phyloP scores from a whole-genome alignment of 2,888 invertebrate genomes.

The Erebia epiphron region DNA sequence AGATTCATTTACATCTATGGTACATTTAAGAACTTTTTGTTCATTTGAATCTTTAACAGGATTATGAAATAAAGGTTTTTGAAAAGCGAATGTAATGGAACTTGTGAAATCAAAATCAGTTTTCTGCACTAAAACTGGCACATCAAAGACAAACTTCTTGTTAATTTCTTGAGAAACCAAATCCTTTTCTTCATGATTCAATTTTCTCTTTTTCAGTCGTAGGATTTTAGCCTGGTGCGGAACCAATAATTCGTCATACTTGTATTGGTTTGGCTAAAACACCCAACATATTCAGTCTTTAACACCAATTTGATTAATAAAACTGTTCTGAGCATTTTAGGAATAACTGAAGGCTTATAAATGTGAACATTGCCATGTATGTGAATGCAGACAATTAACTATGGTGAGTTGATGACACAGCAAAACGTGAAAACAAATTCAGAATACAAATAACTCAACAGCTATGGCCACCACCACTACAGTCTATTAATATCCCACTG shows the following conservation, averaged over 20 bases:
- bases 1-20: neutral
- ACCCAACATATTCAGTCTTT: conserved; percentile 10
- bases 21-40: neutral
- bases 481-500: too few relatives aligned
- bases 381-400: too few relatives aligned
- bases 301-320: conserved; percentile 17
- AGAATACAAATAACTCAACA: too few relatives aligned
- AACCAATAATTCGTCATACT: conserved; percentile 60
- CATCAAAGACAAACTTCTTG: conserved; percentile 19
- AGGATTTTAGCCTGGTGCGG: conserved; percentile 47
- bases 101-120: conserved; percentile 24
- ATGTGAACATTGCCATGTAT: too few relatives aligned
- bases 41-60: neutral
- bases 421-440: too few relatives aligned
- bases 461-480: too few relatives aligned
- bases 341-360: too few relatives aligned
- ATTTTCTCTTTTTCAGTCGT: conserved; percentile 1
- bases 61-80: conserved; percentile 34
- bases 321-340: neutral
- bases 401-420: too few relatives aligned
- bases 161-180: neutral
- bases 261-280: conserved; percentile 64
- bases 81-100: conserved; percentile 45
- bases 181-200: neutral
- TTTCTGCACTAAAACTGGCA: conserved; percentile 14